Base-by-base conservation (phyloP, 2,113 vertebrate species). In the Centropus bengalensis region DNA sequence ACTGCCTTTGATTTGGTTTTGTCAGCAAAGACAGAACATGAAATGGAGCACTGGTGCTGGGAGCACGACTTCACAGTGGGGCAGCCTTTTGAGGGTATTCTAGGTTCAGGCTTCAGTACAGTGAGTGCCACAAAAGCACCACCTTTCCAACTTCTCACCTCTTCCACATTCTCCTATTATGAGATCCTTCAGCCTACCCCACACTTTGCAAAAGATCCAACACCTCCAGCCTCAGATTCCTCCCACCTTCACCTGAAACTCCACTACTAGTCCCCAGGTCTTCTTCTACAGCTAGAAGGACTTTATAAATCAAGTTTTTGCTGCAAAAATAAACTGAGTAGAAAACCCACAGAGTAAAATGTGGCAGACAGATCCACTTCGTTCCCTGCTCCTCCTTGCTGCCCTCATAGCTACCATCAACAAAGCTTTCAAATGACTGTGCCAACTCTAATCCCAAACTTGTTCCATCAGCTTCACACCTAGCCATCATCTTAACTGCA, bases 11-110 rank as follows among this genome's bases (percentile, higher is more conserved):
- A 1, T 38, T 67, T 84, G 28, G 7, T 8, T 87, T 79, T 66
- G 27, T 45, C 18, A 76, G 23, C 15, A 49, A 66, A 33, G 16
- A 68, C 2, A 66, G 45, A 86, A 30, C 8, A 77, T 14, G 10
- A 76, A 60, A 30, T 8, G 5, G 17, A 44, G 8, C n/a, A 19
- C 4, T 59, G 14, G 8, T 63, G 23, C n/a, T 66, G 20, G 30
- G 30, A 49, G 6, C 19, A 51, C 0, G 1, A 5, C 26, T 87
- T 78, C 60, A 70, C 33, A 1, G 0, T 12, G 17, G 14, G 3
- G 2, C 21, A 82, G 19, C 7, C 59, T 58, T 67, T 14, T 8
- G 24, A 40, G 8, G 24, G 10, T 3, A 19, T 86, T 73, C 55
- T 69, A 45, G 33, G 10, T 58, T 27, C 67, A 27, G 14, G 26